Evolutionary conservation across 1,140 invertebrate genomes (phyloP).

Genomic region (Octopus bimaculoides): DNA sequence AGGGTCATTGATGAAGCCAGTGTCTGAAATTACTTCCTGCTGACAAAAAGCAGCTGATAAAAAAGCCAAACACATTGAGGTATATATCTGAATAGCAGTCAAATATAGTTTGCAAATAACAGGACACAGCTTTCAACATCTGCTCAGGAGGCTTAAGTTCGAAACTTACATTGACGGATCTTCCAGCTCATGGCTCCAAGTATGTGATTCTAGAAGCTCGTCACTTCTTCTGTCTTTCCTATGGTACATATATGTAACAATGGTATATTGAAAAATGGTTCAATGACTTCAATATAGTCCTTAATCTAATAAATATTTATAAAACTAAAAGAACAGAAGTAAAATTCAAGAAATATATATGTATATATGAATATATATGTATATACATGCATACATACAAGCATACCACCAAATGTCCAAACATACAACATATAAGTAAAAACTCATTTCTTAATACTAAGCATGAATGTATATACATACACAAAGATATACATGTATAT

Average conservation of each 20-base stretch:
- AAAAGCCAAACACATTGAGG: neutral
- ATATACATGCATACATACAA: no score
- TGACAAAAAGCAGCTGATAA: neutral
- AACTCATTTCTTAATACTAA: no score
- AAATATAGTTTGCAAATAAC: slow-evolving; percentile 7
- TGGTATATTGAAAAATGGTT: slow-evolving; percentile 8
- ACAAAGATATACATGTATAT: no score
- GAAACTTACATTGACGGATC: slow-evolving; percentile 7
- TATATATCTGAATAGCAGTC: neutral
- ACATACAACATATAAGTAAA: no score
- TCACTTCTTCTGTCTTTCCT: slow-evolving; percentile 9
- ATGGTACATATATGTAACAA: slow-evolving; percentile 10
- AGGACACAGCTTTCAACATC: slow-evolving; percentile 9
- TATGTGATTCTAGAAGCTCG: slow-evolving; percentile 7
- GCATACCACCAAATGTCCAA: no score
- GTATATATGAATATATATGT: no score
- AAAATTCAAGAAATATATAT: no score
- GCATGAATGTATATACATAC: no score
- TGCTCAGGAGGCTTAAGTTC: slow-evolving; percentile 3
- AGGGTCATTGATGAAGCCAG: neutral
- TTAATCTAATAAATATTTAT: slow-evolving; percentile 7
- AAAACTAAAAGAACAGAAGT: neutral
- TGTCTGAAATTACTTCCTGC: slow-evolving; percentile 7
- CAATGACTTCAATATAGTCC: neutral
- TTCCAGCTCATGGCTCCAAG: slow-evolving; percentile 9